Percentiles rank a stretch among this genome's conserved stretches.
Conservation (phyloP, 1,140 invertebrate species). For the Vollenhovia emeryi region DNA sequence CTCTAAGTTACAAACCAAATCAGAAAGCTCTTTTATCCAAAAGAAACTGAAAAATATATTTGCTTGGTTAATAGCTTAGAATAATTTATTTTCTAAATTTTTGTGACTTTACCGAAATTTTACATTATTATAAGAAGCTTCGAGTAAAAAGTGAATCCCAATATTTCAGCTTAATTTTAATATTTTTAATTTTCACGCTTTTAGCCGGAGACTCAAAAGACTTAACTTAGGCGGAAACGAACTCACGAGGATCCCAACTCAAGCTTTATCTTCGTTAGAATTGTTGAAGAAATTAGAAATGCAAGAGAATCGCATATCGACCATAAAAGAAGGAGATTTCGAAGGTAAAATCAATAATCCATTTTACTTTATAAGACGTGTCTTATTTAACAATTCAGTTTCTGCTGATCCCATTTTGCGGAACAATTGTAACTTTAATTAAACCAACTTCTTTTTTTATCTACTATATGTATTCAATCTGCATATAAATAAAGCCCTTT, state of each 20-base stretch:
- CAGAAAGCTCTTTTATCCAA: not conserved
- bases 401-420: not conserved
- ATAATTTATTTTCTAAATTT: not conserved
- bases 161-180: not conserved
- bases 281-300: slow-evolving; percentile 94
- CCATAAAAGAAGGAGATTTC: slow-evolving; percentile 93
- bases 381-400: not conserved
- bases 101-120: not conserved
- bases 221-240: slow-evolving; percentile 95
- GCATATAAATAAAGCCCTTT: slow-evolving; percentile 18
- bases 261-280: slow-evolving; percentile 90
- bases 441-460: slow-evolving; percentile 21
- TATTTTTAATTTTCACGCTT: slow-evolving; percentile 64
- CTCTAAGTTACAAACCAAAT: not conserved
- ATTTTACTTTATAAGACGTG: not conserved
- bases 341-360: slow-evolving; percentile 87
- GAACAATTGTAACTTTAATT: slow-evolving; percentile 12
- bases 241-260: slow-evolving; percentile 90
- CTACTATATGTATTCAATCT: not conserved
- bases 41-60: not conserved
- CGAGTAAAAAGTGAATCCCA: not conserved
- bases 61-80: not conserved
- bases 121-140: not conserved
- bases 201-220: slow-evolving; percentile 91
- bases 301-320: slow-evolving; percentile 93